Evolutionary conservation across 2,888 invertebrate genomes (phyloP), one percentile per base, ranked within the genome.

Genomic region (Electrophaes corylata): DNA sequence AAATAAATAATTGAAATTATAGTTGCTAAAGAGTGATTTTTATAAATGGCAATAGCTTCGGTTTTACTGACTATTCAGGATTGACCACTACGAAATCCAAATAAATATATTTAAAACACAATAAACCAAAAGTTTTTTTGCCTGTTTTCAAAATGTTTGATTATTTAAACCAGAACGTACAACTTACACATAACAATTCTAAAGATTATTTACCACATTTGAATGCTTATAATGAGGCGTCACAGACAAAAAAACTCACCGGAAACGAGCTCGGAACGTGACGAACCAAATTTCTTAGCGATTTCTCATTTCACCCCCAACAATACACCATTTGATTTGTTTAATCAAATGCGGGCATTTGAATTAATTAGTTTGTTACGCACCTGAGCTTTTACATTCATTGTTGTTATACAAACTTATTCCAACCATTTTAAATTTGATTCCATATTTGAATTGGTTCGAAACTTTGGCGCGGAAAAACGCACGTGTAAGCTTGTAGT

Each of bases 321-420:
- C 82, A 83, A 83, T 75, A 78, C 66, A 86, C 84, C 84, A 85
- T 91, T 91, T 90, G 91, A 91, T 91, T 91, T 88, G 90, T 87
- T 87, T 90, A 91, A 90, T 91, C 90, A 91, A 91, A 91, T 90
- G 90, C 86, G 91, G 89, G 89, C 88, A 84, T 88, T 87, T 78
- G 72, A 89, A 89, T 89, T 91, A 91, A 91, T 91, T 90, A 90
- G 88, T 90, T 90, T 69, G 90, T 86, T 89, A 87, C 84, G 88
- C 91, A 91, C 91, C 91, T 91, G 91, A 91, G 90, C 88, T 67
- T 79, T 81, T 80, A 81, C 78, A 78, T 76, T 80, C 78, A 80
- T 79, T 83, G 78, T 79, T 61, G 35, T 46, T 31, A 71, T 60
- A 75, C 72, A 62, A 45, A 23, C 11, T 57, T 59, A 51, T 35